phyloP scores from a whole-genome alignment of 2,888 invertebrate species.

The Hecatera dysodea region DNA sequence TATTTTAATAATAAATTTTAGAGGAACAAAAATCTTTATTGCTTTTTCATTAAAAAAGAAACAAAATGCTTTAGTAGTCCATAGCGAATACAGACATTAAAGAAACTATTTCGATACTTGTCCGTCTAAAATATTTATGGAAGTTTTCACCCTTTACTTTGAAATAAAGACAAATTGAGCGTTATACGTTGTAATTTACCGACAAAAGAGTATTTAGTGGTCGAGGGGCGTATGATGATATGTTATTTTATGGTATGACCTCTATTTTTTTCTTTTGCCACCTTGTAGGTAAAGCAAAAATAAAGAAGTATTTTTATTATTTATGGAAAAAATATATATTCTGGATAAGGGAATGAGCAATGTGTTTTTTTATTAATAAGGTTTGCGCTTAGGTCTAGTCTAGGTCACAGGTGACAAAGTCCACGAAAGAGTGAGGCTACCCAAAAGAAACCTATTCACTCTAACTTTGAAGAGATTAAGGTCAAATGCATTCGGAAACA shows the following conservation, averaged over 20 bases:
- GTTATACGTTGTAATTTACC: slow-evolving; percentile 52
- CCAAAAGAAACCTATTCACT: too few relatives aligned
- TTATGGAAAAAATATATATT: background rate
- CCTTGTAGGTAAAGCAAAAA: background rate
- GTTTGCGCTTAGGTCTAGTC: too few relatives aligned
- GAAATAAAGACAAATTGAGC: slow-evolving; percentile 29
- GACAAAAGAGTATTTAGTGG: slow-evolving; percentile 28
- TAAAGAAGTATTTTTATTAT: background rate
- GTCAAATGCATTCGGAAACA: too few relatives aligned
- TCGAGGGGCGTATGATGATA: slow-evolving; percentile 53
- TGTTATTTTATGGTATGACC: slow-evolving; percentile 20
- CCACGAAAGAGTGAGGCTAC: too few relatives aligned
- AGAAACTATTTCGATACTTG: slow-evolving; percentile 12
- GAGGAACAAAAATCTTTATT: background rate
- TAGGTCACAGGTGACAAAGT: too few relatives aligned
- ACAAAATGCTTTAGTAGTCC: background rate
- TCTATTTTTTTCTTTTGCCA: slow-evolving; percentile 5
- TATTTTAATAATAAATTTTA: too few relatives aligned
- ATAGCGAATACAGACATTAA: slow-evolving; percentile 38
- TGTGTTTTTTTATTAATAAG: too few relatives aligned
- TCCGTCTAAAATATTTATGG: slow-evolving; percentile 53
- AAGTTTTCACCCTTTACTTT: slow-evolving; percentile 62
- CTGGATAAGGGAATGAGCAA: background rate
- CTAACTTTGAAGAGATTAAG: too few relatives aligned
- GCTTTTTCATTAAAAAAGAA: background rate